Evolutionary conservation across 2,888 invertebrate species (phyloP).

Genomic region (Chrysotoxum bicinctum): DNA sequence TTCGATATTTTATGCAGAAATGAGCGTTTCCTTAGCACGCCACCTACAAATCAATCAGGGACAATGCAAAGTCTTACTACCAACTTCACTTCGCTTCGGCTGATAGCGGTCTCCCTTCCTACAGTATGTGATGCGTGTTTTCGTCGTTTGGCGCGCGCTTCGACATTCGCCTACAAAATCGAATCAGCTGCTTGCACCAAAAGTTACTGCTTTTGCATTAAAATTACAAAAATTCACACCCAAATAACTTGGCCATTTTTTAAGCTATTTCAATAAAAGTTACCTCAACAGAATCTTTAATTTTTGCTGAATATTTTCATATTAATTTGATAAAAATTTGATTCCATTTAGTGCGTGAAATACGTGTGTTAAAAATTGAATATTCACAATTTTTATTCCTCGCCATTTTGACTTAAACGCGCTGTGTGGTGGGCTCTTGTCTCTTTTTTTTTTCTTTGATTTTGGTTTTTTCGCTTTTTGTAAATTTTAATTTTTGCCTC

Average conservation of each 20-base stretch:
- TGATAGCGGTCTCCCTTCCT: constrained; percentile 48
- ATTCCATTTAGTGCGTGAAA: constrained; percentile 43
- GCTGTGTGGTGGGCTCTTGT: constrained; percentile 69
- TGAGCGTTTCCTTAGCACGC: background rate
- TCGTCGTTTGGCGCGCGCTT: constrained; percentile 72
- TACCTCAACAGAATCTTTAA: constrained; percentile 48
- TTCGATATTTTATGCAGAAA: background rate
- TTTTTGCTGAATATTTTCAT: constrained; percentile 62
- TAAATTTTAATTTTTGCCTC: constrained; percentile 37
- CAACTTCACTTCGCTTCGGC: constrained; percentile 57
- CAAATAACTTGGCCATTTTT: constrained; percentile 39
- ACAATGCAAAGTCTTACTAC: constrained; percentile 13
- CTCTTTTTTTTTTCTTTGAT: constrained; percentile 36
- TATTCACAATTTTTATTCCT: constrained; percentile 59
- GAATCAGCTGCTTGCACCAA: constrained; percentile 68
- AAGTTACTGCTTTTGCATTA: constrained; percentile 71
- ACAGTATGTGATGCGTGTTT: constrained; percentile 69
- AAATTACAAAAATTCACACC: constrained; percentile 66
- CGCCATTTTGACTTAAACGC: constrained; percentile 71
- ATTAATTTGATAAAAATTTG: constrained; percentile 47
- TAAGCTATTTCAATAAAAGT: constrained; percentile 45
- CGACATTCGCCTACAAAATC: constrained; percentile 70
- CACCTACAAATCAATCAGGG: constrained; percentile 12
- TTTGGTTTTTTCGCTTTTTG: constrained; percentile 25
- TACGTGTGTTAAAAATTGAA: constrained; percentile 51